Conservation (phyloP, 2,113 vertebrate species). For the Miniopterus natalensis region DNA sequence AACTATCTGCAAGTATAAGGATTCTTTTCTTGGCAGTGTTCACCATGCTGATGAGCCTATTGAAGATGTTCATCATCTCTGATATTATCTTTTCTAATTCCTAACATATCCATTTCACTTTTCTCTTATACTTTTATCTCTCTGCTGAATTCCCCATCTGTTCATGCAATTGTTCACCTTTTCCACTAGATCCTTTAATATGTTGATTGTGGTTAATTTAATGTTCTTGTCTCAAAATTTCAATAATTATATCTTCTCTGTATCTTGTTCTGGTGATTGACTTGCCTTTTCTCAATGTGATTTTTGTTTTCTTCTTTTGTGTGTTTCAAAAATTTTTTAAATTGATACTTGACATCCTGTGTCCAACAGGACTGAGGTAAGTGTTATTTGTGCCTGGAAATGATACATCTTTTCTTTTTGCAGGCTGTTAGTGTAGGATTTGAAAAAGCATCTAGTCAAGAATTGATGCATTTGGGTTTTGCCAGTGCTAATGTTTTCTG, state of each 20-base stretch:
- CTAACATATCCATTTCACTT: constrained; percentile 8
- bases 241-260: not conserved
- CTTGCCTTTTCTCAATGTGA: not conserved
- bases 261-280: not conserved
- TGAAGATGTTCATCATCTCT: not conserved
- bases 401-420: not conserved
- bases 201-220: not conserved
- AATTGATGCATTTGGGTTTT: not conserved
- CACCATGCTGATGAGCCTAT: not conserved
- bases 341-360: not conserved
- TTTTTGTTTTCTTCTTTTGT: not conserved
- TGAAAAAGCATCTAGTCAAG: not conserved
- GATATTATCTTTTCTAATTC: not conserved
- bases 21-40: not conserved
- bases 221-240: not conserved
- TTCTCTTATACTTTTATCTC: not conserved
- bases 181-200: not conserved
- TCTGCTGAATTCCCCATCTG: not conserved
- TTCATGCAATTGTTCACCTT: not conserved
- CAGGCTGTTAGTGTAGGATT: not conserved
- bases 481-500: not conserved
- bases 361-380: not conserved
- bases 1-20: not conserved
- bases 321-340: not conserved
- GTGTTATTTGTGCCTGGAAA: not conserved